Evolutionary conservation across 2,888 invertebrate genomes (phyloP).

Genomic region (Helicoverpa assulta): DNA sequence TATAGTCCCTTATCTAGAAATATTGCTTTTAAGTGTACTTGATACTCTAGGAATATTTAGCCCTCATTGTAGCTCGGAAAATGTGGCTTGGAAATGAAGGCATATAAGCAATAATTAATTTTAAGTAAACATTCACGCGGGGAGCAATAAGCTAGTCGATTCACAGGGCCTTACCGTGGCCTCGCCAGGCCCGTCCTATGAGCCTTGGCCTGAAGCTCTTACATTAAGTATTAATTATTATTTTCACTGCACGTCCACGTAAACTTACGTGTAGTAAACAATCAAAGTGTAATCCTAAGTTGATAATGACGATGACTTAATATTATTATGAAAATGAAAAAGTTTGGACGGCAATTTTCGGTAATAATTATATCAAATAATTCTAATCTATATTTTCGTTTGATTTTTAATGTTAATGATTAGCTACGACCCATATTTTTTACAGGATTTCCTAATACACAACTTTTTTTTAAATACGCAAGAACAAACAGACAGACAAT

Average conservation of each 20-base stretch:
- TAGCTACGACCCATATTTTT: neutral
- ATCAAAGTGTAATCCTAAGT: slow-evolving; percentile 62
- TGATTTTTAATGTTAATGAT: slow-evolving; percentile 30
- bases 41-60: slow-evolving; percentile 19
- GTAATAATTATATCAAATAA: slow-evolving; percentile 67
- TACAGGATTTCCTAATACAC: too few species aligned
- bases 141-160: slow-evolving; percentile 48
- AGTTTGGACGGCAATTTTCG: slow-evolving; percentile 69
- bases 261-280: slow-evolving; percentile 58
- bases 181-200: slow-evolving; percentile 25
- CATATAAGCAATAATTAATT: slow-evolving; percentile 60
- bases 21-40: slow-evolving; percentile 38
- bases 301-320: slow-evolving; percentile 60
- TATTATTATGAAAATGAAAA: slow-evolving; percentile 62
- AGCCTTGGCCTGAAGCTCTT: slow-evolving; percentile 40
- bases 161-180: slow-evolving; percentile 29
- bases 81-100: slow-evolving; percentile 22
- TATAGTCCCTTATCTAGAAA: slow-evolving; percentile 17
- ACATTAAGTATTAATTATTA: slow-evolving; percentile 38
- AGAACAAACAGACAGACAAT: too few species aligned
- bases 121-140: slow-evolving; percentile 47
- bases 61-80: neutral
- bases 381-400: slow-evolving; percentile 62
- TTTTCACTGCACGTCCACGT: slow-evolving; percentile 61
- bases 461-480: too few species aligned